A percentile compares a stretch with the other conserved stretches of the same genome.
These are phyloP conservation scores for Spizaetus ornatus DNA, from an alignment of 2,113 vertebrate species.

Conservation along the genomic window DNA sequence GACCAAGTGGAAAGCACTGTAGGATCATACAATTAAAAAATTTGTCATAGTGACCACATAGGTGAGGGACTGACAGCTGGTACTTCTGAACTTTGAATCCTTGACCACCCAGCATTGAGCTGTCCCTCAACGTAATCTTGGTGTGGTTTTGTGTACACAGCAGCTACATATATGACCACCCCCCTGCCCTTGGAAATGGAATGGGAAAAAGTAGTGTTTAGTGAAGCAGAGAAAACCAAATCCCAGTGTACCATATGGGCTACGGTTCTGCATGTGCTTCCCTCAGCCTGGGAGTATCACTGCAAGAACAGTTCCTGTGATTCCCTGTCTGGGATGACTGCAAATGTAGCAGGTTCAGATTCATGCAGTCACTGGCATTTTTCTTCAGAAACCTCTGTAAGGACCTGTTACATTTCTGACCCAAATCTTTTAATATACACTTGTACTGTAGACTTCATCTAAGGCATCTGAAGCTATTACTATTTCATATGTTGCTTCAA, in stretches of 20 bases:
- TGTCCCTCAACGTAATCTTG: fast-evolving
- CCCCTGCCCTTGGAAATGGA: background rate
- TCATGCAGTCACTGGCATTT: background rate
- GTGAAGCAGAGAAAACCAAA: background rate
- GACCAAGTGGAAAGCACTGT: background rate
- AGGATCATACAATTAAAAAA: background rate
- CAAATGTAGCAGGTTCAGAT: background rate
- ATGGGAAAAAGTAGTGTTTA: background rate
- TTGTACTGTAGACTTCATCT: background rate
- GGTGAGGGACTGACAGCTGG: background rate
- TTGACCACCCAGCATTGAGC: background rate
- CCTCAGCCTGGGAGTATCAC: background rate
- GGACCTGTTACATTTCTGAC: background rate
- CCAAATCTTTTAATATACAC: background rate
- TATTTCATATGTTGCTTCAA: background rate
- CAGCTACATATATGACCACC: too few relatives aligned
- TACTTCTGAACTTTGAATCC: background rate
- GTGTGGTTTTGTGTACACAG: background rate
- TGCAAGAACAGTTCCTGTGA: background rate
- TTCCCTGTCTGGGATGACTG: background rate
- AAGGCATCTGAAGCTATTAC: background rate
- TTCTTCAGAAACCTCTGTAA: background rate
- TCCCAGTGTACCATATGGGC: background rate
- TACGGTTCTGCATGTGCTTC: background rate
- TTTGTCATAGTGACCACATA: background rate